Evolutionary conservation across 2,113 vertebrate genomes (phyloP), one percentile per base, ranked within the genome.

Genomic region (Nicator chloris): DNA sequence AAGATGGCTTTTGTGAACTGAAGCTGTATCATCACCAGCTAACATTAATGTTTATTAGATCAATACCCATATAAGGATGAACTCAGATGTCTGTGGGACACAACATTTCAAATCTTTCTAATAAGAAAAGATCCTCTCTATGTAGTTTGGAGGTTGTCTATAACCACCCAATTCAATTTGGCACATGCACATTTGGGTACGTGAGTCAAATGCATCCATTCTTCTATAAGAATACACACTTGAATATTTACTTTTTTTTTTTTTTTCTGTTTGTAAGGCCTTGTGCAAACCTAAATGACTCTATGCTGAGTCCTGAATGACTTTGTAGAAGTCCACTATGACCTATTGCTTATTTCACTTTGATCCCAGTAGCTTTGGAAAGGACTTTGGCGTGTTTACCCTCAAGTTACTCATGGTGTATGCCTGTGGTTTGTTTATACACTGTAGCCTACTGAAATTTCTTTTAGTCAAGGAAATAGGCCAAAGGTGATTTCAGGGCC

Each of bases 271-370:
- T 26, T 72, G 6, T 44, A 69, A 57, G 44, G 35, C 35, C 39
- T 82, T 42, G 13, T 65, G 33, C 30, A 88, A 77, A 63, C 16
- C 16, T 63, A 59, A 66, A 51, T 39, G 14, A 37, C 50, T 82
- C 69, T 44, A 16, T 73, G 28, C 2, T 31, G 42, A 71, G 60
- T 78, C 71, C 27, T 66, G 56, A 85, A 40, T 69, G 59, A 69
- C 78, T 88, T 81, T 91, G 63, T 27, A 73, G 71, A 88, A 83
- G 30, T 80, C 66, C 47, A 56, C 42, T 39, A 30, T 86, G 44
- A 77, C 60, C 53, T 70, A 61, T 13, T 88, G 75, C 82, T 90
- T 92, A 83, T 82, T 83, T 91, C 91, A 53, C 77, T 90, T 85
- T 86, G 65, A 93, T 71, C 64, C n/a, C 61, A 53, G 40, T 30